Evolutionary conservation across 2,113 vertebrate genomes (phyloP).

Genomic region (Coracopsis vasa): DNA sequence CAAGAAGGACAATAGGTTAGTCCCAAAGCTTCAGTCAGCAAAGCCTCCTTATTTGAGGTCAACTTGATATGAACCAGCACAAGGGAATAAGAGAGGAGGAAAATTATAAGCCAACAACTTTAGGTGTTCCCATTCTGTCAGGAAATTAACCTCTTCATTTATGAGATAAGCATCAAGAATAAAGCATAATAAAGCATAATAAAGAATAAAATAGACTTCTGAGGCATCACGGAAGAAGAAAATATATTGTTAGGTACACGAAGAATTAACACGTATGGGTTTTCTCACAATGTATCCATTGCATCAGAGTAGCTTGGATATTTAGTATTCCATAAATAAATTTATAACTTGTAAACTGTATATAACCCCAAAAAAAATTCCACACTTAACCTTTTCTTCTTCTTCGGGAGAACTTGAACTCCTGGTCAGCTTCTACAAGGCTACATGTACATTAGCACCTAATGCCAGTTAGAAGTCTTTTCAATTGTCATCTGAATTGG

Average conservation of each 20-base stretch:
- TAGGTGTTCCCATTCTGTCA: background rate
- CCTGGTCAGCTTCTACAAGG: background rate
- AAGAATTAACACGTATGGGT: background rate
- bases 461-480: background rate
- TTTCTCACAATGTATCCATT: background rate
- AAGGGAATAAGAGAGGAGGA: background rate
- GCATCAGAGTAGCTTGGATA: background rate
- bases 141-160: background rate
- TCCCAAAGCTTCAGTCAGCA: background rate
- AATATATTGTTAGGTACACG: fast-evolving
- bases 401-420: background rate
- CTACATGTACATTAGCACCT: background rate
- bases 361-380: background rate
- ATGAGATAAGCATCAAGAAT: background rate
- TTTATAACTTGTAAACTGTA: background rate
- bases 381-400: background rate
- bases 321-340: background rate
- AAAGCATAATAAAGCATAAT: no score
- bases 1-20: background rate
- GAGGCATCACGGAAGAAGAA: background rate
- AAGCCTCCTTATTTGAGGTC: background rate
- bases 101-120: background rate
- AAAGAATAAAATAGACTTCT: no score
- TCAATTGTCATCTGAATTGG: background rate
- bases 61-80: background rate